Percentiles rank a stretch among this genome's conserved stretches.
These are phyloP conservation scores for Cygnus buccinator DNA, from an alignment of 2,113 vertebrate genomes.

Conservation along the genomic window DNA sequence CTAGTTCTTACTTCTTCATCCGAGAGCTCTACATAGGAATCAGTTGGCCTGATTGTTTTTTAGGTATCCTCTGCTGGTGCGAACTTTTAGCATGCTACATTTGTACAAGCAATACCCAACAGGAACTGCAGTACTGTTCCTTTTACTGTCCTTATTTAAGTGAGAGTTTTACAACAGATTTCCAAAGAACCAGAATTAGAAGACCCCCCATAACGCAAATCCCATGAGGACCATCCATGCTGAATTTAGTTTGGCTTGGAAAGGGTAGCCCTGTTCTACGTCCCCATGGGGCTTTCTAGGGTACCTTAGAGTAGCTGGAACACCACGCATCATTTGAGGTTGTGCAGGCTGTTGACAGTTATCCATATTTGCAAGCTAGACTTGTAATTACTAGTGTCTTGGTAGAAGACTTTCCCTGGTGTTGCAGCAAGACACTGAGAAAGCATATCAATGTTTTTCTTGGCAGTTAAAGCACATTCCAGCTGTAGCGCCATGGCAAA, in stretches of 20 bases:
- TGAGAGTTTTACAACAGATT: background rate
- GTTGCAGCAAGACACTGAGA: background rate
- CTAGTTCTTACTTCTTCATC: background rate
- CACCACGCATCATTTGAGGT: background rate
- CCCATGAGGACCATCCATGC: accelerated
- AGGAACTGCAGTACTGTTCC: background rate
- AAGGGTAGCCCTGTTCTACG: background rate
- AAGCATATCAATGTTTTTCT: background rate
- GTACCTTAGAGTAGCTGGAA: background rate
- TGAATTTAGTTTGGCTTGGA: background rate
- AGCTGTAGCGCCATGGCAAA: background rate
- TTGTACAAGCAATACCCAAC: background rate
- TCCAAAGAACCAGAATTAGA: background rate
- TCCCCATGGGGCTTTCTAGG: background rate
- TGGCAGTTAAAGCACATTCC: background rate
- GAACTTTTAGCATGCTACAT: background rate
- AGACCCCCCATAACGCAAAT: background rate
- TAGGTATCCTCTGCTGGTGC: background rate
- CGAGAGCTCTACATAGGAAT: background rate
- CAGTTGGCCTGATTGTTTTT: background rate
- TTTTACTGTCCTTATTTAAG: background rate
- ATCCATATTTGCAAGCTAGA: background rate
- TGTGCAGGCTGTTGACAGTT: background rate
- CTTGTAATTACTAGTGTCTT: background rate
- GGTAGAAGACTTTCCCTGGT: background rate